Percentiles rank a stretch among this genome's conserved stretches.
Conservation (phyloP, 1,140 invertebrate genomes). For the Melitaea cinxia region DNA sequence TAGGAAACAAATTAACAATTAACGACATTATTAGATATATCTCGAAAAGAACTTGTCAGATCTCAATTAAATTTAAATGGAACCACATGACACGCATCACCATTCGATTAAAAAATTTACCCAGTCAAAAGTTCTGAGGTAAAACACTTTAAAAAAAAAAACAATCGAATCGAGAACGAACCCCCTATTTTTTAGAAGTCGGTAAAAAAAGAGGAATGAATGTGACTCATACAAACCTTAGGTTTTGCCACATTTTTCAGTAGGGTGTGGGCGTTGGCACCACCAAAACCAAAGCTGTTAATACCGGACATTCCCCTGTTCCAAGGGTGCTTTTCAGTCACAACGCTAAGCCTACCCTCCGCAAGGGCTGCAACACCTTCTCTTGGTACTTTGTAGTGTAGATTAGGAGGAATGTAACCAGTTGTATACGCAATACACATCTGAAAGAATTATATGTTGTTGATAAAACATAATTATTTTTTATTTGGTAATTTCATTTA, state of each 20-base stretch:
- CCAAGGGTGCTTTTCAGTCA: constrained; percentile 85
- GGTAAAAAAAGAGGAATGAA: too few relatives aligned
- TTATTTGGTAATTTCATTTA: background rate
- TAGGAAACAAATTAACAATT: too few relatives aligned
- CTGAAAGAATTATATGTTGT: constrained; percentile 44
- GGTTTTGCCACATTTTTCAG: constrained; percentile 82
- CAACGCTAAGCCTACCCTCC: constrained; percentile 87
- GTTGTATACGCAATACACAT: constrained; percentile 87
- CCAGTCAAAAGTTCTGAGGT: too few relatives aligned
- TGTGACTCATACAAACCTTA: background rate
- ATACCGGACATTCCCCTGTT: constrained; percentile 85
- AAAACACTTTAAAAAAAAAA: too few relatives aligned
- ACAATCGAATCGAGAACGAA: too few relatives aligned
- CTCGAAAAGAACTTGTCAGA: too few relatives aligned
- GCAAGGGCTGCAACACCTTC: constrained; percentile 87
- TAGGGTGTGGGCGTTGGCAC: constrained; percentile 90
- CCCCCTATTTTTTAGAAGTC: too few relatives aligned
- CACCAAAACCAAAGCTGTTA: constrained; percentile 95
- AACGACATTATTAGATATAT: too few relatives aligned
- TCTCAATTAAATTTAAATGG: too few relatives aligned
- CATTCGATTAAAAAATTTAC: too few relatives aligned
- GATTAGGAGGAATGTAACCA: constrained; percentile 89
- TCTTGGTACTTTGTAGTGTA: constrained; percentile 89
- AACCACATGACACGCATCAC: too few relatives aligned
- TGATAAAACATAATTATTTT: background rate